Percentiles rank a stretch among this genome's conserved stretches.
Evolutionary conservation across 2,113 vertebrate species (phyloP).

Genomic region (Montifringilla adamsi): DNA sequence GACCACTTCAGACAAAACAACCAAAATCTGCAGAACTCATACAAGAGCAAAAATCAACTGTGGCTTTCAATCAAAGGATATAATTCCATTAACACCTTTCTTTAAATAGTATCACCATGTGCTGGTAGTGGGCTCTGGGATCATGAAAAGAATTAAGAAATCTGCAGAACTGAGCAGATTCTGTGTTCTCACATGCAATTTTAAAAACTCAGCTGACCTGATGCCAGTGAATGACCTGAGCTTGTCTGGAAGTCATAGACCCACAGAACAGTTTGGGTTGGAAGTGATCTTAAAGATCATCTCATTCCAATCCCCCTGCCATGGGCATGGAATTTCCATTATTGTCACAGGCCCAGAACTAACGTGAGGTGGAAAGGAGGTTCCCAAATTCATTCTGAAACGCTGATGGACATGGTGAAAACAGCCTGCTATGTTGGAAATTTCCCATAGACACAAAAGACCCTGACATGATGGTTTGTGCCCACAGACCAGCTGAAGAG

Average conservation of each 20-base stretch:
- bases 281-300: background rate
- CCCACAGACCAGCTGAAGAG: background rate
- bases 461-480: background rate
- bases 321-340: background rate
- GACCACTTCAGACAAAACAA: background rate
- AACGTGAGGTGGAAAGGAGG: background rate
- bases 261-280: background rate
- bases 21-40: background rate
- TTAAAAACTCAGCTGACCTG: background rate
- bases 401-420: background rate
- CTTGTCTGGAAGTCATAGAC: background rate
- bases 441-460: background rate
- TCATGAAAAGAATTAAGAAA: background rate
- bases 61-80: background rate
- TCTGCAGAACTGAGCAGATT: background rate
- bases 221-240: background rate
- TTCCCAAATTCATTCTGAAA: background rate
- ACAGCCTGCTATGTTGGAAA: fast-evolving
- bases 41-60: background rate
- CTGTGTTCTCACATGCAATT: background rate
- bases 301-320: background rate
- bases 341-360: background rate
- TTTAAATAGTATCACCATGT: background rate
- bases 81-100: background rate
- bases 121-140: background rate